phyloP scores from a whole-genome alignment of 2,797 vertebrate genomes.

The Thunnus albacares region DNA sequence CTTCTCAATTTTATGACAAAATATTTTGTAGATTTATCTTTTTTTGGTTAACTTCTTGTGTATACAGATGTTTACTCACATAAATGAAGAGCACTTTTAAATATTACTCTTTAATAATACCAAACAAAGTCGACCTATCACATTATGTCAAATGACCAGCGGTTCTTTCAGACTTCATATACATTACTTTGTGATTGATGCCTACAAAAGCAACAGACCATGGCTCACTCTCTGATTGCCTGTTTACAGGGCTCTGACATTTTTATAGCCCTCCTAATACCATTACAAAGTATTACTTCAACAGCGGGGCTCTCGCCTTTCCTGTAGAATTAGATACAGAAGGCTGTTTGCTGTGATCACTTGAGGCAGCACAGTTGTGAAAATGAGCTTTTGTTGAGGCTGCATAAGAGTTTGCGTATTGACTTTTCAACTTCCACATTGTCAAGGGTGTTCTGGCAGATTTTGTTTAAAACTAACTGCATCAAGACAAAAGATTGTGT shows the following conservation, averaged over 20 bases:
- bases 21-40: conserved; percentile 5
- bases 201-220: conserved; percentile 62
- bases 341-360: conserved; percentile 60
- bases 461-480: conserved; percentile 8
- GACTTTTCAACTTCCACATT: conserved; percentile 23
- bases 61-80: conserved; percentile 12
- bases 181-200: conserved; percentile 76
- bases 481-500: not conserved
- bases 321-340: conserved; percentile 67
- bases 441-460: conserved; percentile 6
- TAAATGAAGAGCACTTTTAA: conserved; percentile 33
- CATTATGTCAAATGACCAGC: conserved; percentile 53
- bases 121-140: conserved; percentile 49
- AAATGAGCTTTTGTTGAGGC: conserved; percentile 53
- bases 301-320: conserved; percentile 66
- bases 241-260: conserved; percentile 78
- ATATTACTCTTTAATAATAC: conserved; percentile 40
- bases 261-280: conserved; percentile 80
- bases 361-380: conserved; percentile 46
- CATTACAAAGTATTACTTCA: conserved; percentile 80
- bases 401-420: conserved; percentile 2
- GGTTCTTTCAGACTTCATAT: conserved; percentile 62
- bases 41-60: conserved; percentile 2
- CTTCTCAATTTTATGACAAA: not conserved
- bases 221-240: conserved; percentile 78